Conservation (phyloP, 1,140 invertebrate genomes). For the Campodea augens region DNA sequence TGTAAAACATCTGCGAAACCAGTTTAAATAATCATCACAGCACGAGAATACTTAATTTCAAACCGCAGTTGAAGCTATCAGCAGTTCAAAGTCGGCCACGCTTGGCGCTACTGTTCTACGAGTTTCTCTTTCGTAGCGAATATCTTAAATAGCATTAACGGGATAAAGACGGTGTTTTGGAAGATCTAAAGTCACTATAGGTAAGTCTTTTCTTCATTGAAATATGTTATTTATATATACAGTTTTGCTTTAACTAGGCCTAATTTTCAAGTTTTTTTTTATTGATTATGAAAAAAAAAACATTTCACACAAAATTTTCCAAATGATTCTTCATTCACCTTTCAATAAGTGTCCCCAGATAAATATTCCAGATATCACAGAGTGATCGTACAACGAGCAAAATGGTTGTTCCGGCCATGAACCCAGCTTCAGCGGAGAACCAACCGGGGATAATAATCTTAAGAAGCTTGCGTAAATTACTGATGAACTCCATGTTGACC, state of each 20-base stretch:
- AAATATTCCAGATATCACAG: slow-evolving; percentile 94
- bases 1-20: too few relatives aligned
- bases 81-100: too few relatives aligned
- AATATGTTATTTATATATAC: too few relatives aligned
- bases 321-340: slow-evolving; percentile 34
- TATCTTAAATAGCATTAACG: too few relatives aligned
- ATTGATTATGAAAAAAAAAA: neutral
- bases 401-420: slow-evolving; percentile 56
- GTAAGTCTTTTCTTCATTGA: too few relatives aligned
- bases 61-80: too few relatives aligned
- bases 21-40: too few relatives aligned
- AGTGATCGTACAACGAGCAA: slow-evolving; percentile 70
- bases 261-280: neutral
- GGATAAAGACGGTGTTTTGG: too few relatives aligned
- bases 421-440: slow-evolving; percentile 51
- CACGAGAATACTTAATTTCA: too few relatives aligned
- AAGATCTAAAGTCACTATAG: too few relatives aligned
- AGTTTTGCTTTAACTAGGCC: neutral
- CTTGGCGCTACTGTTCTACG: too few relatives aligned
- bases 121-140: too few relatives aligned
- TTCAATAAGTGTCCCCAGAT: slow-evolving; percentile 80
- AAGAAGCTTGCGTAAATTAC: slow-evolving; percentile 52
- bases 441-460: slow-evolving; percentile 66
- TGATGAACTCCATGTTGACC: slow-evolving; percentile 65
- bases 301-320: neutral